Evolutionary conservation across 1,140 invertebrate species (phyloP), one percentile per base, ranked within the genome.

Genomic region (Drosophila azteca): DNA sequence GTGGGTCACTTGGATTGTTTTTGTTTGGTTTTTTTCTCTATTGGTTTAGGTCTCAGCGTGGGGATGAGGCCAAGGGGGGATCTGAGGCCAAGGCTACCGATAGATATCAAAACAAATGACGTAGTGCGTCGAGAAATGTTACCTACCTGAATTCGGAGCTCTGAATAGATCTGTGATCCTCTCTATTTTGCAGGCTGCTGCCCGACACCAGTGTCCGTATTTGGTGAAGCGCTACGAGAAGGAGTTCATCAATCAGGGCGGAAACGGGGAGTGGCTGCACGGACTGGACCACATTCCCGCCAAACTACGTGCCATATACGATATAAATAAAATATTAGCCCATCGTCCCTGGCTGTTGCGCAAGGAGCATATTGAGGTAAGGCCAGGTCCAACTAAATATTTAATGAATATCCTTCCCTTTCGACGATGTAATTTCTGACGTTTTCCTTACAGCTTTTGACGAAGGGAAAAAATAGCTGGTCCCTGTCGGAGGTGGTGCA

Each of bases 301-400:
- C 71, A 98, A 97, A 92, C 92, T 98, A 48, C 93, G 94, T 88
- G 95, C 96, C 93, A 94, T 98, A 54, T 96, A 97, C 91, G 95
- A 97, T 92, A 95, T 97, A 79, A 98, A 97, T 92, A 97, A 97
- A 93, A 95, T 97, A 77, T 93, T 98, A 82, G 97, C 96, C 29
- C 97, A 98, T 92, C 93, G 96, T 78, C 97, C 97, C 41, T 98
- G 97, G 97, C 93, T 97, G 26, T 92, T 97, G 62, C 95, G 94
- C 67, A 96, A 95, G 92, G 93, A 94, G 79, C 96, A 97, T 92
- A 96, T 97, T 90, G 95, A 96, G 94, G 96, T 97, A 93, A 92
- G 85, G 6, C 17, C 49, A 3, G 2, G 8, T 22, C 26, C 9
- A 15, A n/a, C 6, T 58, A 41, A 59, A 84, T 57, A n/a, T 51